A percentile compares a stretch with the other conserved stretches of the same genome.
Conservation (phyloP, 2,113 vertebrate species). For the Macheiramphus alcinus region DNA sequence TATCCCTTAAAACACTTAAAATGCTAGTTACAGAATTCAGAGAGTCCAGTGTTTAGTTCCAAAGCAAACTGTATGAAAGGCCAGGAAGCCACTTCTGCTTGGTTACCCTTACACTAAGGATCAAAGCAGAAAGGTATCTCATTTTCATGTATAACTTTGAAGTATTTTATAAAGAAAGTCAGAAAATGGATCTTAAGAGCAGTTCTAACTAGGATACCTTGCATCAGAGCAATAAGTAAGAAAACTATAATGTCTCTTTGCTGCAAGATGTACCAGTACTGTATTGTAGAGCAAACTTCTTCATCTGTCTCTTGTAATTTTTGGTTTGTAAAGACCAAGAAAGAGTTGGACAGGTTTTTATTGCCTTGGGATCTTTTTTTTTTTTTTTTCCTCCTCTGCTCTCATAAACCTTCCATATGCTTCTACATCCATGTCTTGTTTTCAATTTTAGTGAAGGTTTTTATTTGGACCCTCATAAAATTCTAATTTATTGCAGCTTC, state of each 20-base stretch:
- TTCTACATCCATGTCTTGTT: conserved; percentile 38
- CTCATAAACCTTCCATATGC: conserved; percentile 53
- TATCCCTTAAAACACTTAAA: neutral
- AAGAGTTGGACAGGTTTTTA: conserved; percentile 25
- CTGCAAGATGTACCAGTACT: neutral
- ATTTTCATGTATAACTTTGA: conserved; percentile 20
- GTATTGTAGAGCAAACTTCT: neutral
- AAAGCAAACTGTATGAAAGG: neutral
- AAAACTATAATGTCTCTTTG: neutral
- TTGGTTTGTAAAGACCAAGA: conserved; percentile 9
- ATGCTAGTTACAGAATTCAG: neutral
- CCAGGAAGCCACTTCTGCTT: neutral
- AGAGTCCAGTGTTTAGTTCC: neutral
- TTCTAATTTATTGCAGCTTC: conserved; percentile 59
- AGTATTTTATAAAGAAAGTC: neutral
- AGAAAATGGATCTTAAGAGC: neutral
- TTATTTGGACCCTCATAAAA: conserved; percentile 58
- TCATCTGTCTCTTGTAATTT: conserved; percentile 21
- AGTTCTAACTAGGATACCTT: neutral
- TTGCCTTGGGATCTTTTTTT: conserved; percentile 4
- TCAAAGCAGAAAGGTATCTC: conserved; percentile 31
- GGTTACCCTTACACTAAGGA: neutral
- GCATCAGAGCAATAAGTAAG: neutral
- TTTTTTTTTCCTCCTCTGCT: neutral
- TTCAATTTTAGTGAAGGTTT: conserved; percentile 54